Percentiles rank a stretch among this genome's conserved stretches.
These are phyloP conservation scores for Leptinotarsa tumamoca DNA, from an alignment of 2,888 invertebrate species.

Conservation along the genomic window DNA sequence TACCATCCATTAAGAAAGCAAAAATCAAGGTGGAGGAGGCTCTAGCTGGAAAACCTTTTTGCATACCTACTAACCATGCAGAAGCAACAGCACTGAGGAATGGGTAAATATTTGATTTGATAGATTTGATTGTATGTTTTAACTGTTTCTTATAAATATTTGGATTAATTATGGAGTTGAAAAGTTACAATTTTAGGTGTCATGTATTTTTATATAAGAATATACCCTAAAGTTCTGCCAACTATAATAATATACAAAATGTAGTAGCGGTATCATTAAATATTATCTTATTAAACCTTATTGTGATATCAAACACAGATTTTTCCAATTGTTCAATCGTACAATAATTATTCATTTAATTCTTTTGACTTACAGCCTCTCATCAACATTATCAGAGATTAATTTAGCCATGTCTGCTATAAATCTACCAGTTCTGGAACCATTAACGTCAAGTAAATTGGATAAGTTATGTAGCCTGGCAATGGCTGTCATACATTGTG, in stretches of 20 bases:
- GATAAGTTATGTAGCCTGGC: conserved; percentile 85
- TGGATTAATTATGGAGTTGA: not conserved
- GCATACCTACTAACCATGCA: conserved; percentile 75
- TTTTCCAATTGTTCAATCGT: too few species aligned
- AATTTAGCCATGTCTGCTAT: conserved; percentile 85
- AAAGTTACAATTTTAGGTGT: not conserved
- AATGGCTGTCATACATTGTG: conserved; percentile 86
- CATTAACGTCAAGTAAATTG: conserved; percentile 85
- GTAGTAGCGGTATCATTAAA: not conserved
- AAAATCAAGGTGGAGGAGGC: conserved; percentile 74
- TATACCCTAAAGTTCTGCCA: not conserved
- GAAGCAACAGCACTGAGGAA: conserved; percentile 79
- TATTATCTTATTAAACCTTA: too few species aligned
- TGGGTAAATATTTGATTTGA: conserved; percentile 66
- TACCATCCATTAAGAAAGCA: conserved; percentile 77
- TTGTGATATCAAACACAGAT: too few species aligned
- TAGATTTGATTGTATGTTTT: too few species aligned
- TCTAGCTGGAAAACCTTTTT: conserved; percentile 75
- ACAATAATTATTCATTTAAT: not conserved
- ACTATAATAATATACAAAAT: not conserved
- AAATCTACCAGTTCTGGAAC: conserved; percentile 88
- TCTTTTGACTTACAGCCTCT: conserved; percentile 71
- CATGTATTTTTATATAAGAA: too few species aligned
- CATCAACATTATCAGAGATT: conserved; percentile 86
- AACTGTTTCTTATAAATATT: not conserved